Evolutionary conservation across 2,888 invertebrate genomes (phyloP), one percentile per base, ranked within the genome.

Genomic region (Aphidoletes aphidimyza): DNA sequence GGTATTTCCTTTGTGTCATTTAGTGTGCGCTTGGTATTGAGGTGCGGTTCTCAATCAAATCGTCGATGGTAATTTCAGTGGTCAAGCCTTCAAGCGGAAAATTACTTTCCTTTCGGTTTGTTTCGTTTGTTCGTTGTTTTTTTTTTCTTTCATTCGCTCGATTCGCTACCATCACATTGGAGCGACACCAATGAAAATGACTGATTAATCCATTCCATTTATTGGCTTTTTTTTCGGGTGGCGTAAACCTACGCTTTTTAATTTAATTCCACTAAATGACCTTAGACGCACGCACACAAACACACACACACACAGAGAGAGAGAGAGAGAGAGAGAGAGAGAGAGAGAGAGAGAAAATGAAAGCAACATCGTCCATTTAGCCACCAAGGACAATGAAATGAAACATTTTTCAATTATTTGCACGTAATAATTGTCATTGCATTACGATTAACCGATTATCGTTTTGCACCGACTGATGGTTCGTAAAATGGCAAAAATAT

Each of bases 1-100:
- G 22, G 22, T 26, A 54, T 22, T 78, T n/a, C n/a, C 78, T 78
- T 78, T 49, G 34, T 36, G n/a, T 78, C 78, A 26, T 54, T 54
- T 26, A 0, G 54, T 11, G 17, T 47, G 19, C 3, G 26, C n/a
- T 22, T 2, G 78, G 17, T 17, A 1, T 34, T 36, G 36, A n/a
- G 78, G 78, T 78, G 78, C 78, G 36, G 78, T 78, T 36, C 36
- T 8, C n/a, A 81, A 37, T 37, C 37, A 22, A 36, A 81, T 81
- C 37, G n/a, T 81, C 11, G 37, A 37, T 81, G 37, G 37, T 37
- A 81, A 37, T 81, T 37, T 37, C 81, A n/a, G 22, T 81, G 81
- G 81, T 37, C 81, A 37, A 81, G 81, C 81, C 37, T 81, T 17
- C 9, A 81, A 37, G 69, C 69, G 30, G 69, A 69, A 69, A 69